phyloP scores from a whole-genome alignment of 2,113 vertebrate species.

The Muscicapa adusta region DNA sequence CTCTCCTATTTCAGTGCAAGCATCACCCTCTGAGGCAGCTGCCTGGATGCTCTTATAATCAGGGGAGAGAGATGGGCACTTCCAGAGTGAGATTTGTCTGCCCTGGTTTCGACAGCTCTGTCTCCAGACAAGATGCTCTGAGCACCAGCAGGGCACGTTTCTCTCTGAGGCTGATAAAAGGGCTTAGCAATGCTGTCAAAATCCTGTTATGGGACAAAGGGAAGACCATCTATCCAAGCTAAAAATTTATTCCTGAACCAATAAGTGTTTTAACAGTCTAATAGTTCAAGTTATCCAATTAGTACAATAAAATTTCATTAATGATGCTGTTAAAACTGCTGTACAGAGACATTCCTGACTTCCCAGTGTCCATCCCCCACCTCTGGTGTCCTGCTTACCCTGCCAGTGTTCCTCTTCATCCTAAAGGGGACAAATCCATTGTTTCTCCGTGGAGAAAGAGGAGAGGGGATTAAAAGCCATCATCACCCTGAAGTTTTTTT shows the following conservation, averaged over 20 bases:
- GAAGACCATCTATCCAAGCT: neutral
- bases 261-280: neutral
- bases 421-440: neutral
- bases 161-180: neutral
- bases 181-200: neutral
- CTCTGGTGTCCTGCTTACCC: neutral
- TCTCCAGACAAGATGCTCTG: neutral
- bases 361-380: neutral
- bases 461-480: rapidly evolving
- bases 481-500: neutral
- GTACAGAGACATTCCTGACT: neutral
- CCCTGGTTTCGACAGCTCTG: neutral
- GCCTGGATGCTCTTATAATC: neutral
- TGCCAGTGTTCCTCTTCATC: neutral
- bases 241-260: neutral
- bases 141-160: neutral
- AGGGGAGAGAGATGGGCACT: neutral
- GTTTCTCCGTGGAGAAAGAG: neutral
- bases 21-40: neutral
- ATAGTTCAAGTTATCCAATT: neutral
- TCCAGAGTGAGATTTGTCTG: neutral
- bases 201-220: neutral
- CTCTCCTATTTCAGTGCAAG: neutral
- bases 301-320: neutral
- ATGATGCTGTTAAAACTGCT: neutral